Evolutionary conservation across 2,888 invertebrate genomes (phyloP).

Genomic region (Unio pictorum): DNA sequence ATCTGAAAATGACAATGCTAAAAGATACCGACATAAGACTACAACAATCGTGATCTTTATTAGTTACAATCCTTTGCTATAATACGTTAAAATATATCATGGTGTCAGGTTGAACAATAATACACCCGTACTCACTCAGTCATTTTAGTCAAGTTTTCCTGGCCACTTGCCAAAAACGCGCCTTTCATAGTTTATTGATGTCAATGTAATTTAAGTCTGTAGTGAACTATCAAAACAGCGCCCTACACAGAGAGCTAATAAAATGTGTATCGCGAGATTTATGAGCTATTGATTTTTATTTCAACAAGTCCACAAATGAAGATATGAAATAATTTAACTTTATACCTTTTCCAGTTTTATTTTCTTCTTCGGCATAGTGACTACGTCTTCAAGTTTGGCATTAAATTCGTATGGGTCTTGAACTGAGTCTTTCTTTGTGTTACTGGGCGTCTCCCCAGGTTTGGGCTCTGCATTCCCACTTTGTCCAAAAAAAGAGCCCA

Average conservation of each 20-base stretch:
- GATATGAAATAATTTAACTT: constrained; percentile 3
- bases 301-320: constrained; percentile 2
- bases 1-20: no score
- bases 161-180: no score
- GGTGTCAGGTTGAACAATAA: no score
- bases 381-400: constrained; percentile 64
- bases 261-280: not conserved
- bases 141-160: no score
- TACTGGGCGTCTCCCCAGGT: constrained; percentile 47
- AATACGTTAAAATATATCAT: no score
- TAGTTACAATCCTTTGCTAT: no score
- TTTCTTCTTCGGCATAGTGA: constrained; percentile 59
- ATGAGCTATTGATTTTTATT: not conserved
- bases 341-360: constrained; percentile 63
- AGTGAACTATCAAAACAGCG: not conserved
- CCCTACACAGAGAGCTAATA: not conserved
- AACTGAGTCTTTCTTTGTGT: constrained; percentile 50
- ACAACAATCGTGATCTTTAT: no score
- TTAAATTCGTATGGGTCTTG: constrained; percentile 66
- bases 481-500: constrained; percentile 34
- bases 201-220: no score
- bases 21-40: no score
- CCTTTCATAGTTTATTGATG: no score
- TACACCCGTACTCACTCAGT: no score
- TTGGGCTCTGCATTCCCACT: constrained; percentile 48